Conservation (phyloP, 2,113 vertebrate species). For the Anthoscopus minutus region DNA sequence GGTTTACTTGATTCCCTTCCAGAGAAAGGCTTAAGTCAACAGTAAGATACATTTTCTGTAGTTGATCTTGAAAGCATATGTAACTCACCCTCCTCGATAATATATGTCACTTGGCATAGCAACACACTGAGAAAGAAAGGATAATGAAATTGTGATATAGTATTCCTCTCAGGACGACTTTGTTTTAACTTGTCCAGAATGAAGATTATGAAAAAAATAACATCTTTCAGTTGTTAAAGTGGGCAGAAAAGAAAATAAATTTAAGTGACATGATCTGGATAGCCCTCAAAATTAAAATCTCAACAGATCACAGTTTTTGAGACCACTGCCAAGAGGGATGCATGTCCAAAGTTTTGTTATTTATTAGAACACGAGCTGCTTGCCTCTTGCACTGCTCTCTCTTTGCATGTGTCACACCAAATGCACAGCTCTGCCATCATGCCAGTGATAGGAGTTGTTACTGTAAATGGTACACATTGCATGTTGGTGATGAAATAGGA, state of each 20-base stretch:
- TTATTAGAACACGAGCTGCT: not conserved
- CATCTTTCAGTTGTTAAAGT: not conserved
- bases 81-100: not conserved
- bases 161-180: not conserved
- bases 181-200: not conserved
- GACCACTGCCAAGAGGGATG: constrained; percentile 34
- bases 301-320: not conserved
- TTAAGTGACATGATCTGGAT: not conserved
- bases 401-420: constrained; percentile 27
- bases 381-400: not conserved
- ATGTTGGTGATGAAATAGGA: not conserved
- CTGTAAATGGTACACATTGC: not conserved
- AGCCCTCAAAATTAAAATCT: constrained; percentile 9
- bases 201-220: not conserved
- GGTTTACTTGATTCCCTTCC: not conserved
- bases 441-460: not conserved
- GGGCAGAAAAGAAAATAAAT: not conserved
- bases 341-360: constrained; percentile 16
- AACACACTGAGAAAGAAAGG: not conserved
- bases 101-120: not conserved
- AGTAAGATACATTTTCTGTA: not conserved
- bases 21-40: not conserved
- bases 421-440: not conserved
- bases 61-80: not conserved
- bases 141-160: not conserved